Conservation (phyloP, 2,888 invertebrate genomes). For the Spisula subtruncata region DNA sequence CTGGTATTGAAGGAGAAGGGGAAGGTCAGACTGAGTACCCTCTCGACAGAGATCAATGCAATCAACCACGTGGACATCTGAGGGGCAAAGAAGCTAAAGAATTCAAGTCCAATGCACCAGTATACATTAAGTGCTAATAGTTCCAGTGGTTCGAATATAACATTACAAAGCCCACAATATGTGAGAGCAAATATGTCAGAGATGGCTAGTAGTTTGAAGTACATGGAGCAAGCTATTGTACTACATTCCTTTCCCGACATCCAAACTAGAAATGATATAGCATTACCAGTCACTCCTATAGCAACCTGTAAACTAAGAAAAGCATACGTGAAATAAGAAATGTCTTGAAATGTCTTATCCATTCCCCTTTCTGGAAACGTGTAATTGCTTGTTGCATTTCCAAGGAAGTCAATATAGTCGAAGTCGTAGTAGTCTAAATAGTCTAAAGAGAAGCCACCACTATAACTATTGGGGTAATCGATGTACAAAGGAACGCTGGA, state of each 20-base stretch:
- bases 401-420: no score
- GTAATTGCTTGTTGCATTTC: no score
- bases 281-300: background rate
- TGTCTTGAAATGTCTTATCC: no score
- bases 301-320: background rate
- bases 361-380: no score
- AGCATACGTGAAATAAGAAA: background rate
- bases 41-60: background rate
- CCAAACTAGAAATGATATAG: background rate
- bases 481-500: no score
- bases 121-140: no score
- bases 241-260: background rate
- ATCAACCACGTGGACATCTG: background rate
- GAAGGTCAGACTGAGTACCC: background rate
- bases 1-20: background rate
- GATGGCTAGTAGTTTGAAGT: background rate
- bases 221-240: background rate
- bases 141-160: background rate
- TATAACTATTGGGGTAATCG: no score
- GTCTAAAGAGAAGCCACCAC: no score
- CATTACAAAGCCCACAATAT: background rate
- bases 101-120: background rate
- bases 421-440: no score
- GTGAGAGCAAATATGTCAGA: background rate
- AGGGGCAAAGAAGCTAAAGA: background rate